These are phyloP conservation scores for Cryptoprocta ferox DNA, from an alignment of 2,797 vertebrate species.

Conservation along the genomic window DNA sequence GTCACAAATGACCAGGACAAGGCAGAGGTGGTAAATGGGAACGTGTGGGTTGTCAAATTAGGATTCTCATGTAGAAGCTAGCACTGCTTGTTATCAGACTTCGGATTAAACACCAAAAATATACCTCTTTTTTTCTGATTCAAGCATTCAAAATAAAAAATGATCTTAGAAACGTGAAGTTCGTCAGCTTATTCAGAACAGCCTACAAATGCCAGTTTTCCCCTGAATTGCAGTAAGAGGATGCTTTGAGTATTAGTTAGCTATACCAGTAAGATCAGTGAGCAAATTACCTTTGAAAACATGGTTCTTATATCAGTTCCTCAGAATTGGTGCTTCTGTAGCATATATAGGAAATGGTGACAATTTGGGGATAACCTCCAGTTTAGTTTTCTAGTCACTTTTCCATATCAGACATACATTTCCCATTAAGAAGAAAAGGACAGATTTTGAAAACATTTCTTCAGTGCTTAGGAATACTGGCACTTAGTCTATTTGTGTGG, in stretches of 20 bases:
- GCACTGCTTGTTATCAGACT: background rate
- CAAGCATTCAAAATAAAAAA: constrained; percentile 52
- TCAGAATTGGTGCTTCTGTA: background rate
- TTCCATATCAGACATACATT: background rate
- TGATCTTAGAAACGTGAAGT: background rate
- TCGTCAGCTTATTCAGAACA: constrained; percentile 35
- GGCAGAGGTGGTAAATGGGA: background rate
- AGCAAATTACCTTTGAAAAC: background rate
- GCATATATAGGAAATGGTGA: constrained; percentile 19
- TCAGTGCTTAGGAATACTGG: background rate
- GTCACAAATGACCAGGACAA: background rate
- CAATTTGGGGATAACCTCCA: background rate
- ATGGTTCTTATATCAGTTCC: background rate
- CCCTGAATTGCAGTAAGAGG: background rate
- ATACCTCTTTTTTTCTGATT: background rate
- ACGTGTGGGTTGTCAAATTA: constrained; percentile 1
- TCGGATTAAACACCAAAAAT: background rate
- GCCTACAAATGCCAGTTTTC: background rate
- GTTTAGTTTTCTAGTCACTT: background rate
- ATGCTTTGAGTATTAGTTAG: background rate
- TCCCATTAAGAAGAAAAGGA: background rate
- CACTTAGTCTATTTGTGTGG: background rate
- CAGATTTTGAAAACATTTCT: background rate
- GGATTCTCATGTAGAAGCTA: background rate
- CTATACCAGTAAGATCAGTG: background rate